phyloP scores from a whole-genome alignment of 2,113 vertebrate species.

The Sphyrna mokarran region DNA sequence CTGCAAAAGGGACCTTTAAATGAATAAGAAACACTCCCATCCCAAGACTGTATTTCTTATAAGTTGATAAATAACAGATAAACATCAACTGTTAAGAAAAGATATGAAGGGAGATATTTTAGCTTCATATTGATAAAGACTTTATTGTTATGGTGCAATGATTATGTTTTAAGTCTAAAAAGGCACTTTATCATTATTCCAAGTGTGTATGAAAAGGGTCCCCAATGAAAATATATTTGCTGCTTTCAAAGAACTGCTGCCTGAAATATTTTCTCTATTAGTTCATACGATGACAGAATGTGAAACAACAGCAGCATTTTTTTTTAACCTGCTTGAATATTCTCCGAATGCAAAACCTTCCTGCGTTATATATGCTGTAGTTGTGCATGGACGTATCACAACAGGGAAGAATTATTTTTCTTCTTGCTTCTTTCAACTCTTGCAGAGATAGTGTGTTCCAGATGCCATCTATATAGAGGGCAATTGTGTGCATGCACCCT shows the following conservation, averaged over 20 bases:
- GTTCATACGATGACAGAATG: background rate
- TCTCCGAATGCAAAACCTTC: background rate
- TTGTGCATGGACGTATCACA: background rate
- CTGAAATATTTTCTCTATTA: background rate
- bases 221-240: conserved; percentile 21
- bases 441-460: no score
- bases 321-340: background rate
- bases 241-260: conserved; percentile 4
- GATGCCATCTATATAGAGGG: background rate
- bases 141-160: background rate
- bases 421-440: background rate
- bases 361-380: background rate
- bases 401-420: background rate
- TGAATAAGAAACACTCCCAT: background rate
- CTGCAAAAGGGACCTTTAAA: conserved; percentile 17
- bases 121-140: background rate
- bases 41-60: background rate
- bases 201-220: background rate
- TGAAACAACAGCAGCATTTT: background rate
- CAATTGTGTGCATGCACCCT: background rate
- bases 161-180: background rate
- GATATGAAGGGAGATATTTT: background rate
- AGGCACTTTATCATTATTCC: conserved; percentile 17
- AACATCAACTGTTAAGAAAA: background rate
- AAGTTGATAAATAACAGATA: background rate